Evolutionary conservation across 2,113 vertebrate genomes (phyloP), one percentile per base, ranked within the genome.

Genomic region (Epinephelus fuscoguttatus): DNA sequence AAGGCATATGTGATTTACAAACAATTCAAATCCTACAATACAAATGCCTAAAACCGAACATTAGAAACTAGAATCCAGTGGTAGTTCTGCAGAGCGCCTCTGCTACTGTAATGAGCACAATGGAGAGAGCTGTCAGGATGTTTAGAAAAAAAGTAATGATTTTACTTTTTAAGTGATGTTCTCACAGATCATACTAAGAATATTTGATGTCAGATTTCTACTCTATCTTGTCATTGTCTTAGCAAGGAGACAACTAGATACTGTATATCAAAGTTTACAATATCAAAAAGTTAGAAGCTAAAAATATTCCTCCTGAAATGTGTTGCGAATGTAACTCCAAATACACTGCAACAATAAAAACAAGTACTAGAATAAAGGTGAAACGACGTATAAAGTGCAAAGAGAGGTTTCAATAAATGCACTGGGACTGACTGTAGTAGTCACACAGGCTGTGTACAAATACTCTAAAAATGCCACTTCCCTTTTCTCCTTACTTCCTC

Each of bases 1-100:
- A 95, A 96, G 94, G 94, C 94, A 93, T 93, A 88, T 88, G 90
- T 95, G 90, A 94, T 92, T 92, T 91, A 92, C 70, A 94, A 92
- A 94, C 88, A 87, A 88, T 83, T 90, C 81, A 92, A 93, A 92
- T 89, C 91, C 91, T 93, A 91, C 69, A 88, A 81, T 72, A 91
- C 70, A 88, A 90, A 89, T 84, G 70, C 78, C 67, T 86, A 86
- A 86, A 73, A 85, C 27, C 56, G 30, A 88, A 82, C 72, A 68
- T 77, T 80, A 84, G 45, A 86, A 67, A 88, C 81, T 77, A 85
- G 47, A 87, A 82, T 91, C 79, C 82, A 92, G 89, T 91, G 88
- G 80, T 91, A 88, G 62, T 84, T 87, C 78, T 84, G 70, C 56
- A 78, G 74, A 81, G 61, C 27, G n/a, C 3, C 18, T 69, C 81